These are phyloP conservation scores for Myotis findleyi DNA, from an alignment of 2,797 vertebrate species.

Conservation along the genomic window DNA sequence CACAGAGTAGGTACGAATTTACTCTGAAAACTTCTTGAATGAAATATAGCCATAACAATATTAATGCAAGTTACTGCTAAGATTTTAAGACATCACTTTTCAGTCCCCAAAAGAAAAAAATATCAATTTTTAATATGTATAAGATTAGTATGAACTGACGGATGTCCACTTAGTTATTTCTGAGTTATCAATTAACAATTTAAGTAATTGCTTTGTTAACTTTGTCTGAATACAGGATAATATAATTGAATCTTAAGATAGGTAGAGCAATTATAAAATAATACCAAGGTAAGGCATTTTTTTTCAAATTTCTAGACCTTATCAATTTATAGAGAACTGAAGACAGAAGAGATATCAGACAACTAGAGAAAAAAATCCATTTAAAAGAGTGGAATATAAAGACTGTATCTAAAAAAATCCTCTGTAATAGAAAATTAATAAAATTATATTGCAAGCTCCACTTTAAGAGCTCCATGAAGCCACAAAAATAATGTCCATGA, in stretches of 20 bases:
- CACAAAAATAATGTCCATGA: not conserved
- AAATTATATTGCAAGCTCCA: not conserved
- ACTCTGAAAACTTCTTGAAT: not conserved
- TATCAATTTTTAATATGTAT: not conserved
- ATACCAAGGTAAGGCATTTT: not conserved
- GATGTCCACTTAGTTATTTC: not conserved
- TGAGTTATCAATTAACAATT: not conserved
- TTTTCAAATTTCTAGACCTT: not conserved
- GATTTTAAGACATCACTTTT: not conserved
- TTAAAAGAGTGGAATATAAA: not conserved
- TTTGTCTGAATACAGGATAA: not conserved
- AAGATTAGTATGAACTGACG: not conserved
- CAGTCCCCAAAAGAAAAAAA: not conserved
- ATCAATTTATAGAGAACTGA: not conserved
- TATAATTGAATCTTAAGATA: not conserved
- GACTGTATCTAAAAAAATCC: not conserved
- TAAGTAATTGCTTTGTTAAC: not conserved
- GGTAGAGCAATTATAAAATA: not conserved
- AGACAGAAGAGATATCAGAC: not conserved
- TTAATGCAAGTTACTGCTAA: not conserved
- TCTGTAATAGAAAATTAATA: conserved; percentile 1
- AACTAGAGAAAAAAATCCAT: not conserved
- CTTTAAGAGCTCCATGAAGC: not conserved
- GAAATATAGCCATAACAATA: not conserved
- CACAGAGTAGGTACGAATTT: not conserved